Conservation (phyloP, 2,797 vertebrate species). For the Hoplostethus atlanticus region DNA sequence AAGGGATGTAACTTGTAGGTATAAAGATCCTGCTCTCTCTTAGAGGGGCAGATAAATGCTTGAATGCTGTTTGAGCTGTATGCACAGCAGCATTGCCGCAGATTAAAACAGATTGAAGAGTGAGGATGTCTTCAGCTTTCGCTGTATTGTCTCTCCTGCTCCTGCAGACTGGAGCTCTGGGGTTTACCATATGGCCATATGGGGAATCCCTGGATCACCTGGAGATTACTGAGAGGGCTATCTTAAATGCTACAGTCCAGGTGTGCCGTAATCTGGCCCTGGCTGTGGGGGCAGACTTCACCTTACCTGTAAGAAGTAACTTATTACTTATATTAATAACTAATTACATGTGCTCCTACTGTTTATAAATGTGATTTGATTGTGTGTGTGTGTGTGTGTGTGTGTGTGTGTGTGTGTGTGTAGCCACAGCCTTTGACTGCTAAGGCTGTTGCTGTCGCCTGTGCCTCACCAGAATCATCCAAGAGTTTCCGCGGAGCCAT, state of each 20-base stretch:
- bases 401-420: constrained; percentile 2
- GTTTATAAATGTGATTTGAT: background rate
- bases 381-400: constrained; percentile 6
- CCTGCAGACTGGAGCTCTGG: constrained; percentile 43
- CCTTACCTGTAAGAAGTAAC: constrained; percentile 56
- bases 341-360: background rate
- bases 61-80: no score
- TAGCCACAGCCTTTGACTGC: constrained; percentile 50
- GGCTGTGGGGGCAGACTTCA: constrained; percentile 64
- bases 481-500: constrained; percentile 65
- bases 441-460: constrained; percentile 50
- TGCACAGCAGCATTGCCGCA: no score
- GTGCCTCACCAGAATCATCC: constrained; percentile 41
- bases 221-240: constrained; percentile 67
- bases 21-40: no score
- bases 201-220: constrained; percentile 54
- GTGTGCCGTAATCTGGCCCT: constrained; percentile 46
- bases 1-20: no score
- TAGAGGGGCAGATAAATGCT: no score
- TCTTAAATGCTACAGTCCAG: constrained; percentile 66
- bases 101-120: background rate
- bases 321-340: no score
- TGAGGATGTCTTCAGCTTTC: background rate
- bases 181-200: constrained; percentile 56
- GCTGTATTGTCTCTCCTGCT: constrained; percentile 46